Evolutionary conservation across 1,140 invertebrate genomes (phyloP), one percentile per base, ranked within the genome.

Genomic region (Epicauta chinensis): DNA sequence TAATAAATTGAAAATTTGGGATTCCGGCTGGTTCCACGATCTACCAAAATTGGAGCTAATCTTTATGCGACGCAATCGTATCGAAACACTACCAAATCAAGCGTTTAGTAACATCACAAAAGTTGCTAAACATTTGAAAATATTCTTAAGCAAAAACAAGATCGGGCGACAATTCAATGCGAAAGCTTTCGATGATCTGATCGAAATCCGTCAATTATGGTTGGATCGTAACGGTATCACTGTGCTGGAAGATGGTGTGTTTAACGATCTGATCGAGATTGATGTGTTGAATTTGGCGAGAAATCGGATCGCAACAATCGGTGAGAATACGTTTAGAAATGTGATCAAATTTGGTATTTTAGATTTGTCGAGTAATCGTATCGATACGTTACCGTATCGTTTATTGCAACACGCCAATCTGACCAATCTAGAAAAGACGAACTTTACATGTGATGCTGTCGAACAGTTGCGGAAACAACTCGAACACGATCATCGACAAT

Each of bases 11-110:
- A 39, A 46, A 9, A 23, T 9, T 9, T 67, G 64, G 65, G 59
- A 67, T 40, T 30, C 16, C 10, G 56, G 63, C 11, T 70, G 68
- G 68, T 68, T 70, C 37, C 56, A 45, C 13, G 55, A 63, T 34
- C 56, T 53, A 14, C 64, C 68, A 10, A 55, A 53, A 38, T 47
- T 70, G 2, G 55, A 40, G 1, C 32, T 38, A 3, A 7, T 70
- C 5, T 65, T 47, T 29, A 46, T 65, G 12, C 58, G 57, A 38
- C 37, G 62, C 15, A 70, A 70, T 44, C 16, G 43, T 10, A 56
- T 70, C n/a, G 34, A 32, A 17, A 15, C 37, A 10, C 38, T 70
- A 6, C 62, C 65, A 2, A 31, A 31, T 12, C 31, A 53, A 4
- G 64, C 66, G 0, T 69, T 70, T 39, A 36, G 51, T 46, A 62